These are phyloP conservation scores for Haliclystus octoradiatus DNA, from an alignment of 30 jellyfish, hydroid and myxozoan species.

Conservation along the genomic window DNA sequence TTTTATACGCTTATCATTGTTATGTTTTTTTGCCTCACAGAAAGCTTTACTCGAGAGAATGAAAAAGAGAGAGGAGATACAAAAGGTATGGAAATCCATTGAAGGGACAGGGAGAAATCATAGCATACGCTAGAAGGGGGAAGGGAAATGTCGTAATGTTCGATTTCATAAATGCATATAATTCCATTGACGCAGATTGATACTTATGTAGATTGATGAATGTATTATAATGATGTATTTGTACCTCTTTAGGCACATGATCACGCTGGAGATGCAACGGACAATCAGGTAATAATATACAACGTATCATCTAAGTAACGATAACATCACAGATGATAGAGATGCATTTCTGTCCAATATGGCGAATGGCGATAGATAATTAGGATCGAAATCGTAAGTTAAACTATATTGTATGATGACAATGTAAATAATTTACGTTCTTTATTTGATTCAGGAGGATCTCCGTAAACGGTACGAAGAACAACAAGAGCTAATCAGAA, in stretches of 20 bases:
- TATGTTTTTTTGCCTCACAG: conserved; percentile 13
- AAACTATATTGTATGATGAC: no score
- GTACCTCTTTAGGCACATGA: no score
- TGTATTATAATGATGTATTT: no score
- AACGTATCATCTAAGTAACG: neutral
- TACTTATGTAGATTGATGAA: conserved; percentile 3
- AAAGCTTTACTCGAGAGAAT: conserved; percentile 60
- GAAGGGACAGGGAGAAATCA: no score
- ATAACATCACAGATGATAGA: no score
- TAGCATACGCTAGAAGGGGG: no score
- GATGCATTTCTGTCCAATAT: no score
- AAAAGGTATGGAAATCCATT: conserved; percentile 11
- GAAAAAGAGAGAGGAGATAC: conserved; percentile 68
- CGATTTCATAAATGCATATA: neutral
- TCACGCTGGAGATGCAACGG: neutral
- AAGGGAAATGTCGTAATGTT: neutral
- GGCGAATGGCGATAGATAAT: no score
- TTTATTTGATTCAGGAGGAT: conserved; percentile 51
- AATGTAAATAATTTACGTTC: no score
- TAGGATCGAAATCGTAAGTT: no score
- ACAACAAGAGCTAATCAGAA: conserved; percentile 31
- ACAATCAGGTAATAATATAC: conserved; percentile 9
- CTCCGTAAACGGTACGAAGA: conserved; percentile 41
- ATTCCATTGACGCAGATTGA: neutral
- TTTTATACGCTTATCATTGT: neutral